Evolutionary conservation across 2,888 invertebrate genomes (phyloP), one percentile per base, ranked within the genome.

Genomic region (Acholoe squamosa): DNA sequence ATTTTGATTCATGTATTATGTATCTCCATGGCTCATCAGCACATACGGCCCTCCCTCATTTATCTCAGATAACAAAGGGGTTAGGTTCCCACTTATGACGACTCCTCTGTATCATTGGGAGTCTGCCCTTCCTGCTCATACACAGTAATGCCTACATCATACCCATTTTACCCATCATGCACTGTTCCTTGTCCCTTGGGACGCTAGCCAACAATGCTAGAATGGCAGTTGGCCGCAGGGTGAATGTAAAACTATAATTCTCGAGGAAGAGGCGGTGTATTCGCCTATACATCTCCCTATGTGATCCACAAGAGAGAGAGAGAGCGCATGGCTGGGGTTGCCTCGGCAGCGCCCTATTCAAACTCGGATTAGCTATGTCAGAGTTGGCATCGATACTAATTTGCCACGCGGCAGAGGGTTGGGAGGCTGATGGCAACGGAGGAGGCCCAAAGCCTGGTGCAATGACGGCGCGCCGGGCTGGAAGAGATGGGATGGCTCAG

Each of bases 361-460:
- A 71, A 71, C 71, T 71, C n/a, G 71, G 71, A 71, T 71, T 71
- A 71, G 71, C 71, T 71, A 71, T 71, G 71, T 71, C 71, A 71
- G 71, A 71, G 71, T 71, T 71, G 25, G 71, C 71, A 71, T 71
- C 71, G 71, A 71, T 71, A 71, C 71, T 71, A 71, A 71, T 71
- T 71, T 71, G 61, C 61, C 61, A 71, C 28, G 71, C 71, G 28
- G 71, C 71, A 28, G n/a, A 25, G 71, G 28, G 71, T 25, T 14
- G n/a, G 71, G 71, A 14, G 14, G 71, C 14, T 28, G 31, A 28
- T 71, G 31, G 71, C 31, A 71, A 28, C 14, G 1, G 71, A 14
- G n/a, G 28, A 28, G 31, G 28, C 28, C 71, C 31, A 28, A 28
- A 71, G 71, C 71, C 71, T 71, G 71, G 71, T 28, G 71, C n/a